A percentile compares a stretch with the other conserved stretches of the same genome.
Conservation (phyloP, 2,113 vertebrate genomes). For the Cichladusa arquata region DNA sequence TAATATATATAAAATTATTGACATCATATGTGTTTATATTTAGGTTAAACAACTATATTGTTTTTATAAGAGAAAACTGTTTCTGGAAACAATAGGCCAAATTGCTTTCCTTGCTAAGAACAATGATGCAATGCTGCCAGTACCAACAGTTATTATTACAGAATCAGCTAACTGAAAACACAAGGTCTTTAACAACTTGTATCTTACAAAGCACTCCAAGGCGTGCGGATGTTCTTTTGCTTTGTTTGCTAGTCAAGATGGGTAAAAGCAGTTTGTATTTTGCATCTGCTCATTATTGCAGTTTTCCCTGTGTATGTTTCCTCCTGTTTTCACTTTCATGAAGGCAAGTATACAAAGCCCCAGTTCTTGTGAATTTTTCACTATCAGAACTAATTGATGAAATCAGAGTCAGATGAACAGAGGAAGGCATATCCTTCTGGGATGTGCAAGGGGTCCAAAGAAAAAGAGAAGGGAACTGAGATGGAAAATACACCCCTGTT, state of each 20-base stretch:
- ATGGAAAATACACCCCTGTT: not conserved
- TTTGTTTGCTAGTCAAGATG: slow-evolving; percentile 33
- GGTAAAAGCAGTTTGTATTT: slow-evolving; percentile 29
- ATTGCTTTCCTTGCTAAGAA: slow-evolving; percentile 39
- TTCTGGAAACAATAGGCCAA: slow-evolving; percentile 58
- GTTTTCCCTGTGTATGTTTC: not conserved
- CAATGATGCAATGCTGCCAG: slow-evolving; percentile 49
- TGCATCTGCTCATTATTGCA: slow-evolving; percentile 25
- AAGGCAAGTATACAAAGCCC: not conserved
- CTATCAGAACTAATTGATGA: not conserved
- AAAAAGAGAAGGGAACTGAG: not conserved
- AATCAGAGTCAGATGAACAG: not conserved
- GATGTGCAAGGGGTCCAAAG: not conserved
- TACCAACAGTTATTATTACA: slow-evolving; percentile 58
- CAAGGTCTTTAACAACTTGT: not conserved
- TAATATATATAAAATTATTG: slow-evolving; percentile 33
- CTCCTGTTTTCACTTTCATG: not conserved
- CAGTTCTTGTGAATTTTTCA: not conserved
- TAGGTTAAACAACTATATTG: slow-evolving; percentile 36
- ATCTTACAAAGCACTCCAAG: slow-evolving; percentile 9
- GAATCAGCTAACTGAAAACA: slow-evolving; percentile 60
- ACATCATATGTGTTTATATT: slow-evolving; percentile 47
- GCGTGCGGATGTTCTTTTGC: not conserved
- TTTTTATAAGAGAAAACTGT: slow-evolving; percentile 43
- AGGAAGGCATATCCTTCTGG: not conserved